Evolutionary conservation across 2,888 invertebrate species (phyloP), one percentile per base, ranked within the genome.

Genomic region (Acheta domesticus): DNA sequence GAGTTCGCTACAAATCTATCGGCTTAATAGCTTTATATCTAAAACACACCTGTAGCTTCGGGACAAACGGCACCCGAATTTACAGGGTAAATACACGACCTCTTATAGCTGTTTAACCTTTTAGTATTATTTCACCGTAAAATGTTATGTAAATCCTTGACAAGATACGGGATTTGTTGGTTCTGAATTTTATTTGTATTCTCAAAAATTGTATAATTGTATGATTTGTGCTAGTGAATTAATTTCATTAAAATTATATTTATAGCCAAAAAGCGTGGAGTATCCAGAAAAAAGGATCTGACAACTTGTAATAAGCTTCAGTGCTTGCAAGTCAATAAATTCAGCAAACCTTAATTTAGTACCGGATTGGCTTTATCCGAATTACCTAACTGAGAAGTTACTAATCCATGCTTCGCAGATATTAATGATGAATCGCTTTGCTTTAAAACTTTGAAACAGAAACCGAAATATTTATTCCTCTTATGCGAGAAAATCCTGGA

Each of bases 21-120:
- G 62, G 62, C 62, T 62, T 62, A 62, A 62, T 62, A 62, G 62
- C 62, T 62, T 62, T 62, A 62, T 62, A 62, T 62, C 62, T 62
- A 12, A 62, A 62, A 62, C 62, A 62, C 62, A 62, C 62, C 62
- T 62, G 62, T 62, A 62, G 62, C 62, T 62, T 62, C 62, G n/a
- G 12, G n/a, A 62, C 62, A 62, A 62, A 62, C 62, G n/a, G 62
- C 62, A 14, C n/a, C n/a, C 12, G 62, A 62, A 62, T 62, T 62
- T 62, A 62, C 14, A 62, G 62, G n/a, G 62, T 62, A 62, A 62
- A 62, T 62, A 62, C 62, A 62, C 4, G 16, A 62, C 62, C 62
- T 62, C 62, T 62, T 62, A 62, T 62, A 14, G 62, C 62, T 19
- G 62, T 62, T 62, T 62, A 62, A 62, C 62, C 62, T 62, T n/a